Conservation (phyloP, 2,888 invertebrate species). For the Lithophane leautieri region DNA sequence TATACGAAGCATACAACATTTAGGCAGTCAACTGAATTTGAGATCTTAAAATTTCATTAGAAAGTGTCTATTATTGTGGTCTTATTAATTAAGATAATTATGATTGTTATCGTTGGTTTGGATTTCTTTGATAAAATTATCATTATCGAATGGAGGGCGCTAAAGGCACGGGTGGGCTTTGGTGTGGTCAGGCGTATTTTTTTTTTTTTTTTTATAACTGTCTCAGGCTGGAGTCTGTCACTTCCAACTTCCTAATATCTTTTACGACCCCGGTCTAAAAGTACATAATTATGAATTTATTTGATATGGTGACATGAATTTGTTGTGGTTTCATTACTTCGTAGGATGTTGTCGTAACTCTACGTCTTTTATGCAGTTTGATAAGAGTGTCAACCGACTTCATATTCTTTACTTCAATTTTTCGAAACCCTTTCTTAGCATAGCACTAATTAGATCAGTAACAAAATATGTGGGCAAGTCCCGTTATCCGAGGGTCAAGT, state of each 20-base stretch:
- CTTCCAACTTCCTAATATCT: neutral
- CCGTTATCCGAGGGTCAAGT: slow-evolving; percentile 78
- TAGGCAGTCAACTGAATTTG: neutral
- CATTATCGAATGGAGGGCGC: neutral
- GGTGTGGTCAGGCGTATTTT: neutral
- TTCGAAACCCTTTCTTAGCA: neutral
- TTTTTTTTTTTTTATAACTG: neutral
- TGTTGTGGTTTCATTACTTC: neutral
- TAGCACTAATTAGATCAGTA: slow-evolving; percentile 25
- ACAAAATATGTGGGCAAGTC: slow-evolving; percentile 43
- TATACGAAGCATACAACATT: slow-evolving; percentile 41
- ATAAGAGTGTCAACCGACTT: neutral
- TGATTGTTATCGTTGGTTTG: neutral
- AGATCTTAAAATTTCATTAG: slow-evolving; percentile 32
- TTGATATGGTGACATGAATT: neutral
- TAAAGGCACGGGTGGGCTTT: neutral
- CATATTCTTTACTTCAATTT: no score
- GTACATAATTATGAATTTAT: neutral
- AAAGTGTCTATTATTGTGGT: slow-evolving; percentile 30
- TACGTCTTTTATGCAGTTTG: neutral
- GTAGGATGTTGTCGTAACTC: neutral
- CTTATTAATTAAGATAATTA: slow-evolving; percentile 31
- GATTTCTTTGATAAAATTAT: neutral
- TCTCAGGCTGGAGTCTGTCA: neutral
- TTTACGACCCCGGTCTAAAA: neutral